Percentiles rank a stretch among this genome's conserved stretches.
These are phyloP conservation scores for Rapana venosa DNA, from an alignment of 2,888 invertebrate species.

Conservation along the genomic window DNA sequence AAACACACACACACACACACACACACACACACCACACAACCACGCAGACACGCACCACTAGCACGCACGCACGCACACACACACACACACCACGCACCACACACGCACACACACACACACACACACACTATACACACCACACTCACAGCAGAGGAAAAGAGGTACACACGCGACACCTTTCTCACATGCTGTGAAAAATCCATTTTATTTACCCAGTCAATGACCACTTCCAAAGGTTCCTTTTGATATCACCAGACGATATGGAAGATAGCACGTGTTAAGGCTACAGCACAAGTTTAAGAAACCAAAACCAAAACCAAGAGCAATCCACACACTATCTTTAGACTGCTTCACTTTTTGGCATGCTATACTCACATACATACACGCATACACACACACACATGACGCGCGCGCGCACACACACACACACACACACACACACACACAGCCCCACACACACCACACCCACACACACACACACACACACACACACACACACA, in stretches of 20 bases:
- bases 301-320: neutral
- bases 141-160: too few species aligned
- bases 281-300: neutral
- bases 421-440: too few species aligned
- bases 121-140: too few species aligned
- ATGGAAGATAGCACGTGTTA: slow-evolving; percentile 4
- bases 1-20: neutral
- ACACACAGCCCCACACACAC: too few species aligned
- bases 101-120: neutral
- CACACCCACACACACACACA: too few species aligned
- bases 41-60: too few species aligned
- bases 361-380: neutral
- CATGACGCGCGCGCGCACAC: too few species aligned
- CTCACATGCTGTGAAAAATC: neutral
- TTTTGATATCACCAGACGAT: slow-evolving; percentile 11
- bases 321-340: neutral
- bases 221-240: neutral
- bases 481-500: too few species aligned
- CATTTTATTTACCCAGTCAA: neutral
- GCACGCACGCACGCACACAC: neutral
- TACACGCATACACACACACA: neutral
- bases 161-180: too few species aligned
- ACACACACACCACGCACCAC: neutral
- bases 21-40: neutral
- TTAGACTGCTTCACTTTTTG: neutral